Evolutionary conservation across 1,140 invertebrate species (phyloP).

Genomic region (Lordiphosa collinella): DNA sequence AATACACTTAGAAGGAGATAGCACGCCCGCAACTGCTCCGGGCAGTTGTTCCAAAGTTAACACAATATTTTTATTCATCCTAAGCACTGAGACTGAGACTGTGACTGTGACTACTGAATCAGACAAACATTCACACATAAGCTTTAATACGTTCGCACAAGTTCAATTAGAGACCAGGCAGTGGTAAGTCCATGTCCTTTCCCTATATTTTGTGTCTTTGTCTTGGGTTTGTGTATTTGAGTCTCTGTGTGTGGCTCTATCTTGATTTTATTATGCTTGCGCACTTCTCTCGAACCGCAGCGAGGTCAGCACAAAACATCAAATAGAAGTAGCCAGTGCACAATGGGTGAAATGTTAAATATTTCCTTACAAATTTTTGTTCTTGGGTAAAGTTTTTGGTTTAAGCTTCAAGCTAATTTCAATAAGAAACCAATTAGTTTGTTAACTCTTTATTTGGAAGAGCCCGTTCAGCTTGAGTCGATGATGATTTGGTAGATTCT

Average conservation of each 20-base stretch:
- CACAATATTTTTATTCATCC: slow-evolving; percentile 75
- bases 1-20: slow-evolving; percentile 63
- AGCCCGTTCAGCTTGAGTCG: too few species aligned
- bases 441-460: too few species aligned
- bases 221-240: slow-evolving; percentile 11
- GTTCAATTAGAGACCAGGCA: slow-evolving; percentile 61
- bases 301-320: slow-evolving; percentile 72
- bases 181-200: slow-evolving; percentile 8
- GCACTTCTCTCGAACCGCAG: slow-evolving; percentile 68
- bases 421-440: too few species aligned
- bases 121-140: slow-evolving; percentile 62
- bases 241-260: slow-evolving; percentile 39
- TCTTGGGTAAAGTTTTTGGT: too few species aligned
- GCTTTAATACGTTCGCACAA: slow-evolving; percentile 71
- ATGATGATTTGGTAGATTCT: too few species aligned
- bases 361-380: too few species aligned
- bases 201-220: slow-evolving; percentile 3
- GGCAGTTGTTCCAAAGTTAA: slow-evolving; percentile 62
- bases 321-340: slow-evolving; percentile 55
- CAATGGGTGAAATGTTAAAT: too few species aligned
- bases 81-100: slow-evolving; percentile 58
- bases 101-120: slow-evolving; percentile 17
- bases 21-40: slow-evolving; percentile 29
- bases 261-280: slow-evolving; percentile 76
- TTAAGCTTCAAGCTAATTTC: too few species aligned